Base-by-base conservation (phyloP, 2,888 invertebrate species). In the Drosophila vallismaia region DNA sequence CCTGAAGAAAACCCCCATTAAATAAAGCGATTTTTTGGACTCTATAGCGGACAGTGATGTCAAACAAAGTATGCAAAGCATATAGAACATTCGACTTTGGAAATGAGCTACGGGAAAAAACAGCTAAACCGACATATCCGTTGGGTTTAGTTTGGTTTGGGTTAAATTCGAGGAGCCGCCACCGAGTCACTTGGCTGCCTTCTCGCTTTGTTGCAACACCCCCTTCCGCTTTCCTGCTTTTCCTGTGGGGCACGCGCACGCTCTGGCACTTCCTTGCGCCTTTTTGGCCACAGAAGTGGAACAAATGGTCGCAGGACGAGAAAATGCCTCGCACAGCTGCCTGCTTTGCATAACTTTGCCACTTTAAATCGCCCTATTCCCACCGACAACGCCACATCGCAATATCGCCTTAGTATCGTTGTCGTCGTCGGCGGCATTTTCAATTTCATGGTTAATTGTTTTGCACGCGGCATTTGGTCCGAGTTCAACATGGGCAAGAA, bases 401-500 rank as follows among this genome's bases (percentile, higher is more conserved):
- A 5, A 14, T 40, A 40, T 40, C 40, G 42, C 42, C 42, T 14
- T 12, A 42, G 42, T 44, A 52, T 62, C 60, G 57, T 52, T 64
- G 19, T 56, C 71, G 48, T 53, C 67, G 66, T 46, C 59, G 74
- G 67, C 79, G 81, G 75, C 89, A 86, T 88, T 86, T 86, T 86
- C 89, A 89, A 86, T 86, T 86, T 86, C 86, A 86, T 88, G 86
- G 88, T 86, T 86, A 89, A 89, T 86, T 86, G 86, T 86, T 86
- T 80, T 88, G 81, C 86, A 89, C 77, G 88, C 86, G 75, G 88
- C 88, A 83, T 88, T 83, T 88, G 86, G 60, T 67, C 57, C 64
- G 64, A 67, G 71, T 76, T 74, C 69, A 73, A 52, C 59, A 51
- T 53, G 71, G 48, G 46, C 71, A 42, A 14, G 44, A 51, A 4